Base-by-base conservation (phyloP, 2,113 vertebrate species). In the Triplophysa rosa region DNA sequence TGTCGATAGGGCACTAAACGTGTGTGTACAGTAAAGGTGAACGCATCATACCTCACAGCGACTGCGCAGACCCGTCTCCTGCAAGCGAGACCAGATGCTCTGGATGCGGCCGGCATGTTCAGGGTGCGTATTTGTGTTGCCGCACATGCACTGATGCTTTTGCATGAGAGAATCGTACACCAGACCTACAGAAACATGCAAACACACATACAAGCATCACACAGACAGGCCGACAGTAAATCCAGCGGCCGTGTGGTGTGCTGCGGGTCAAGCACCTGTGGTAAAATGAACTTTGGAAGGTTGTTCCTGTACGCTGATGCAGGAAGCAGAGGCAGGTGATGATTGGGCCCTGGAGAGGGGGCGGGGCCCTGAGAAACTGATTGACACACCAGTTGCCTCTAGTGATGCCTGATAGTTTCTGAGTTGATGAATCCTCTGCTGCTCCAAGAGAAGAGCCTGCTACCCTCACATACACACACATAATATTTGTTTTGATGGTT, bases 61-160 rank as follows among this genome's bases (percentile, higher is more conserved):
- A 61, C 93, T 86, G 7, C 95, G 90, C 11, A 98, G 95, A 62
- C 96, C 97, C 0, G 96, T 98, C 84, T 98, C 97, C 90, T 98
- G 96, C 10, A 98, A 93, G 12, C 97, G 91, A n/a, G 97, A 98
- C 97, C 97, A 98, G 90, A 98, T 97, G 86, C 96, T 98, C 91
- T 98, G 97, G 89, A 98, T 97, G 65, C 97, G 93, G 0, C 97
- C 97, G 0, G 97, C 96, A 0, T 98, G 97, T 86, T 98, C 97
- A 0, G 96, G 97, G 80, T 98, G 97, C 86, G 92, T 96, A 85
- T 94, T 97, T 42, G 94, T 96, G 88, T 94, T 97, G 1, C 97
- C 97, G 47, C 97, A 98, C 83, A 94, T 90, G 23, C 97, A 98
- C 87, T 98, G 97, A 85, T 98, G 97, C 87, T 98, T 98, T 88